Conservation (phyloP, 2,113 vertebrate genomes). For the Caloenas nicobarica region DNA sequence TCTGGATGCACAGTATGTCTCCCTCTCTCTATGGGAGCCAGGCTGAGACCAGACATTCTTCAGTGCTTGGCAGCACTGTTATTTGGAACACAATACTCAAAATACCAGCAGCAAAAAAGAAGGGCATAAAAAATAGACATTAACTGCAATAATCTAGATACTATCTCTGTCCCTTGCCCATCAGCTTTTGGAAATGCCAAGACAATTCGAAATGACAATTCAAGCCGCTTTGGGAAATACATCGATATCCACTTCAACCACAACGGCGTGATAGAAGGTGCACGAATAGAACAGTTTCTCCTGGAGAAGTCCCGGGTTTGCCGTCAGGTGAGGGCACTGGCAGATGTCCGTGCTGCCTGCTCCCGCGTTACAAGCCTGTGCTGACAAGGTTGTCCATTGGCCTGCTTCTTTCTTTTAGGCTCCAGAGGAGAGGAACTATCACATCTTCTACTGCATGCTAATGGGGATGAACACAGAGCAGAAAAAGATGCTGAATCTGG, state of each 20-base stretch:
- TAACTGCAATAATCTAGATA: background rate
- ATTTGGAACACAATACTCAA: background rate
- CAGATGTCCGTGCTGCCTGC: background rate
- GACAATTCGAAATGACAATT: conserved; percentile 94
- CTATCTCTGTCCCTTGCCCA: background rate
- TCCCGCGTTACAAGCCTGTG: background rate
- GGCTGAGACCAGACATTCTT: background rate
- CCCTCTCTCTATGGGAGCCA: background rate
- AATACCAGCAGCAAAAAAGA: background rate
- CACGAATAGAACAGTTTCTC: conserved; percentile 92
- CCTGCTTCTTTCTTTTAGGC: conserved; percentile 74
- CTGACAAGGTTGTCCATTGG: background rate
- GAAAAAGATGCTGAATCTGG: conserved; percentile 88
- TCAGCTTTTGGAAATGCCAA: conserved; percentile 97
- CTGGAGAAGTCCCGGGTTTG: conserved; percentile 97
- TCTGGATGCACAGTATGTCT: background rate
- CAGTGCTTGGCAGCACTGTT: background rate
- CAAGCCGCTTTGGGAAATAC: conserved; percentile 98
- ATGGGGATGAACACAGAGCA: conserved; percentile 90
- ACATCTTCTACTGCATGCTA: conserved; percentile 97
- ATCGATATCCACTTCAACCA: conserved; percentile 88
- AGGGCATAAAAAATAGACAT: background rate
- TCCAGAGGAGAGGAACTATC: conserved; percentile 93
- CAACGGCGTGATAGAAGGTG: conserved; percentile 87
- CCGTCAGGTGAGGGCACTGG: conserved; percentile 82